Percentiles rank a stretch among this genome's conserved stretches.
phyloP scores from a whole-genome alignment of 2,113 vertebrate genomes.

The Apodemus sylvaticus region DNA sequence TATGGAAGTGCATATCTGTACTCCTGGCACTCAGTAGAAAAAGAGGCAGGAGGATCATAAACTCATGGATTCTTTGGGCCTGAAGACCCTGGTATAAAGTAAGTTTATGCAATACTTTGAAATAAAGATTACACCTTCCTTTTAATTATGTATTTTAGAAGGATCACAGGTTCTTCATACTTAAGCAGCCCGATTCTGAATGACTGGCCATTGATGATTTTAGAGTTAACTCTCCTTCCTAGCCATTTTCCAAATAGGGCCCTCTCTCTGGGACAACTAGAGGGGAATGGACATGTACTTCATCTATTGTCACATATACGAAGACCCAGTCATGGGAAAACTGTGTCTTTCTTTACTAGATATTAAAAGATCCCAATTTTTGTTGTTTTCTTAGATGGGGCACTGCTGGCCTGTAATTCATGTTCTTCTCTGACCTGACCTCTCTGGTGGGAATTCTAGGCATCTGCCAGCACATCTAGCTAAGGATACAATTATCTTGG shows the following conservation, averaged over 20 bases:
- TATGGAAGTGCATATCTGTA: background rate
- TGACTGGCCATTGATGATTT: background rate
- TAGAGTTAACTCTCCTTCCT: background rate
- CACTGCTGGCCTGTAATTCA: background rate
- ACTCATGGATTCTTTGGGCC: background rate
- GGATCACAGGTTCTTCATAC: background rate
- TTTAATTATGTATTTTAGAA: slow-evolving; percentile 22
- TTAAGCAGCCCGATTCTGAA: background rate
- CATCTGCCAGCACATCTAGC: background rate
- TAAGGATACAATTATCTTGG: background rate
- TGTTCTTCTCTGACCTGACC: background rate
- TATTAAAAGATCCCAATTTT: background rate
- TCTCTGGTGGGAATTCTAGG: background rate
- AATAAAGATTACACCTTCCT: slow-evolving; percentile 15
- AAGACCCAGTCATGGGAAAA: background rate
- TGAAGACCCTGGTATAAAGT: background rate
- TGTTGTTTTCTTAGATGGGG: background rate
- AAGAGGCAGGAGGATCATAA: background rate
- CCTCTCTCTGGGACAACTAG: background rate
- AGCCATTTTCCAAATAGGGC: background rate
- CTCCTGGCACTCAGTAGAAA: background rate
- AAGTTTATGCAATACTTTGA: background rate
- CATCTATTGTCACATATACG: background rate
- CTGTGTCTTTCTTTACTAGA: background rate
- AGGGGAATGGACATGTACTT: background rate